These are phyloP conservation scores for Gymnopithys bicolor DNA, from an alignment of 2,797 vertebrate genomes.

Conservation along the genomic window DNA sequence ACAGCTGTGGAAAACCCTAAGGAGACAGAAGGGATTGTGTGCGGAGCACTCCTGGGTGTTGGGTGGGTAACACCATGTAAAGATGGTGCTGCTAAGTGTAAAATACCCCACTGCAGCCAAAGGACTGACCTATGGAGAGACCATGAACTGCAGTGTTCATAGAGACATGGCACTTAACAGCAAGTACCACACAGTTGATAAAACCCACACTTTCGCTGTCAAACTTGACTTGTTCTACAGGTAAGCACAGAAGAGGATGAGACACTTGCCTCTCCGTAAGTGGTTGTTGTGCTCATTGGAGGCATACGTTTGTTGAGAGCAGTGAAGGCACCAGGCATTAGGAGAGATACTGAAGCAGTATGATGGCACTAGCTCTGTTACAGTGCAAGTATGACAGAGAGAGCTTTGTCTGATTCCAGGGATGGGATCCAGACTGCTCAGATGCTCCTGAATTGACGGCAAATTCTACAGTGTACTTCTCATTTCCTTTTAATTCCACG, in stretches of 20 bases:
- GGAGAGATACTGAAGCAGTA: rapidly evolving
- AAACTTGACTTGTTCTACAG: neutral
- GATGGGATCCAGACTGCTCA: neutral
- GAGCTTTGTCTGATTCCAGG: neutral
- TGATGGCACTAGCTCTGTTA: rapidly evolving
- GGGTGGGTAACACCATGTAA: rapidly evolving
- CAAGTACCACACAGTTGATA: rapidly evolving
- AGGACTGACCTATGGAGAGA: neutral
- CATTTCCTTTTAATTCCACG: neutral
- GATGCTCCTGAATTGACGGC: neutral
- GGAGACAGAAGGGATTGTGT: neutral
- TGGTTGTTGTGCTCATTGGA: rapidly evolving
- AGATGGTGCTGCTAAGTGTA: neutral
- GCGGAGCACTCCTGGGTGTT: neutral
- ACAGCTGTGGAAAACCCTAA: rapidly evolving
- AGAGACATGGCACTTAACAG: rapidly evolving
- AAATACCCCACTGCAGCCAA: neutral
- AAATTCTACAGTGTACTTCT: neutral
- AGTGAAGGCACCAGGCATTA: neutral
- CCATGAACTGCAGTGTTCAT: neutral
- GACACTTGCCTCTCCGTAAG: neutral
- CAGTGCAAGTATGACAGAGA: neutral
- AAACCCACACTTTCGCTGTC: neutral
- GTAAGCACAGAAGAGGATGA: neutral
- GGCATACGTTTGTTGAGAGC: neutral